Evolutionary conservation across 2,113 vertebrate genomes (phyloP).

Genomic region (Cairina moschata): DNA sequence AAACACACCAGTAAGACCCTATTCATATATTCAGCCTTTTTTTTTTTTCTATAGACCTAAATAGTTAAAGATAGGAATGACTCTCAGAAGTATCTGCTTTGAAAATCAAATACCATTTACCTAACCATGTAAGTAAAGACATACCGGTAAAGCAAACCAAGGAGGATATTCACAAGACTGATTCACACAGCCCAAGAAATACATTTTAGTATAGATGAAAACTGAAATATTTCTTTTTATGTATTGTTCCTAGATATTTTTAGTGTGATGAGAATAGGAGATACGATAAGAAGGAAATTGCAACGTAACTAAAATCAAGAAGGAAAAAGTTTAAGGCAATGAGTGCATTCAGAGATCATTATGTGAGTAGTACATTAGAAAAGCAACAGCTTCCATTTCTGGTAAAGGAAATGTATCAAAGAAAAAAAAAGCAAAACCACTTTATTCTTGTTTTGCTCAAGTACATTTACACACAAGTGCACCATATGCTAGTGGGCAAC

Average conservation of each 20-base stretch:
- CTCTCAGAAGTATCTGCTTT: constrained; percentile 37
- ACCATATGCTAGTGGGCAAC: constrained; percentile 20
- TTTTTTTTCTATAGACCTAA: constrained; percentile 1
- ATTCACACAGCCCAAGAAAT: background rate
- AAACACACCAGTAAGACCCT: background rate
- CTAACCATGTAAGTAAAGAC: background rate
- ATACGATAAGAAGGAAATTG: constrained; percentile 34
- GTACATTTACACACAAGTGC: constrained; percentile 6
- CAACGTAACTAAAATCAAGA: background rate
- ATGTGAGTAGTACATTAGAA: background rate
- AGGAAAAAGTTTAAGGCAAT: background rate
- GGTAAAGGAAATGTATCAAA: background rate
- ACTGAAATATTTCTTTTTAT: background rate
- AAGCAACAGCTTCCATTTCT: background rate
- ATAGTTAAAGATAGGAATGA: constrained; percentile 11
- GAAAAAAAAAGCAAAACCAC: background rate
- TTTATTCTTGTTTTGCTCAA: background rate
- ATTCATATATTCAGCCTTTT: constrained; percentile 12
- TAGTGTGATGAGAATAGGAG: background rate
- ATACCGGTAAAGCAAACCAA: background rate
- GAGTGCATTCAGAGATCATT: background rate
- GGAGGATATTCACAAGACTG: constrained; percentile 32
- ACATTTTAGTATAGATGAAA: background rate
- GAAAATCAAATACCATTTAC: constrained; percentile 25
- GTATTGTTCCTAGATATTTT: constrained; percentile 30